These are phyloP conservation scores for Nysson spinosus DNA, from an alignment of 2,888 invertebrate genomes.

Conservation along the genomic window DNA sequence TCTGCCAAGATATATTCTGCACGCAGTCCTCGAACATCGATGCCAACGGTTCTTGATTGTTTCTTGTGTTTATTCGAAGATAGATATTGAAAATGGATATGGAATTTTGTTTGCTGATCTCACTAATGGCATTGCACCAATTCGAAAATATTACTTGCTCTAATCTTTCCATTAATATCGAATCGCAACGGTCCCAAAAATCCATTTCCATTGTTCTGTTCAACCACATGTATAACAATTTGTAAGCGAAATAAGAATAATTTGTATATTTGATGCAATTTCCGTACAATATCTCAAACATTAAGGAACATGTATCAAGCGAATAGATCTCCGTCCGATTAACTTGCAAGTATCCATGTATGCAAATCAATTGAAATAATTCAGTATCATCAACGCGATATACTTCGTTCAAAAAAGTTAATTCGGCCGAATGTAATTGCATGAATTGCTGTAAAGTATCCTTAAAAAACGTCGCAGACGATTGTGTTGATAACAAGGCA, in stretches of 20 bases:
- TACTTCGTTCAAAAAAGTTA: slow-evolving; percentile 48
- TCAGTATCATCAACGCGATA: slow-evolving; percentile 53
- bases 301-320: slow-evolving; percentile 65
- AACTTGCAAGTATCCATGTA: slow-evolving; percentile 66
- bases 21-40: slow-evolving; percentile 68
- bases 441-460: slow-evolving; percentile 49
- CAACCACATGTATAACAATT: slow-evolving; percentile 77
- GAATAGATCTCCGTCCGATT: slow-evolving; percentile 43
- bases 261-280: slow-evolving; percentile 79
- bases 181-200: slow-evolving; percentile 69
- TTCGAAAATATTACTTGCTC: slow-evolving; percentile 80
- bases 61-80: slow-evolving; percentile 66
- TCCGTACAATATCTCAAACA: slow-evolving; percentile 71
- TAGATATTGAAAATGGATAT: slow-evolving; percentile 77
- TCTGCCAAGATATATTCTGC: slow-evolving; percentile 79
- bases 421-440: slow-evolving; percentile 24
- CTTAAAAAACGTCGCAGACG: slow-evolving; percentile 28
- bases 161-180: slow-evolving; percentile 76
- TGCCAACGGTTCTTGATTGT: slow-evolving; percentile 64
- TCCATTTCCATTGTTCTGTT: slow-evolving; percentile 75
- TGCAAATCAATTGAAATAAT: slow-evolving; percentile 63
- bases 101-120: slow-evolving; percentile 80
- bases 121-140: slow-evolving; percentile 82
- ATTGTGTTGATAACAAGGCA: slow-evolving; percentile 44
- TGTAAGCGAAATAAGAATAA: slow-evolving; percentile 79